Evolutionary conservation across 2,797 vertebrate species (phyloP), one percentile per base, ranked within the genome.

Genomic region (Esox masquinongy): DNA sequence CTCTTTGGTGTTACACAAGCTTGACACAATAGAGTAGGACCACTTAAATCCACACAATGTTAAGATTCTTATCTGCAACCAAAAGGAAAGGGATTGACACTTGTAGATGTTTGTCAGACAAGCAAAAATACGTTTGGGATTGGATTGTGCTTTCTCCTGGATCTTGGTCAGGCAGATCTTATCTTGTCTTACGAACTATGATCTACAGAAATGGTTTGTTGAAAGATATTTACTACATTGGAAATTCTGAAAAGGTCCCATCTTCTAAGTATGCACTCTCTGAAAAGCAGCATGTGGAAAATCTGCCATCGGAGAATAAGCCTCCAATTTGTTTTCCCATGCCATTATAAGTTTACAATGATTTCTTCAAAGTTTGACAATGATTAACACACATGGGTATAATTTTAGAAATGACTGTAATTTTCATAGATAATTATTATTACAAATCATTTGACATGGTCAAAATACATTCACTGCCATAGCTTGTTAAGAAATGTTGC

Each of bases 71-170:
- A 53, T 81, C 49, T 67, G 14, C 47, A 68, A 64, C 34, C 73
- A 36, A 71, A 61, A 79, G 50, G 75, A 80, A 70, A 16, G 63
- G n/a, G 74, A 80, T 9, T 6, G 68, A 77, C 66, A 29, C 7
- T 53, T 9, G 63, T 29, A 31, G 26, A 16, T 34, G 15, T 69
- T 68, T 14, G 43, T 83, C 80, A 82, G 74, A 66, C 70, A 43
- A n/a, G 64, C 17, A 49, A 43, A 68, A 34, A 17, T 16, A 19
- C n/a, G 43, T 47, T 69, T 50, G 39, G 73, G 76, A 79, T 66
- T 39, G 22, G 11, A 24, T 61, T 61, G 11, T 4, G 11, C 9
- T 61, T 56, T 61, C 11, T 61, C 53, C 8, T 59, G 43, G 9
- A 47, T 47, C 43, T 59, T 59, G 53, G n/a, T 22, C 53, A 59